Evolutionary conservation across 2,888 invertebrate genomes (phyloP).

Genomic region (Allygus modestus): DNA sequence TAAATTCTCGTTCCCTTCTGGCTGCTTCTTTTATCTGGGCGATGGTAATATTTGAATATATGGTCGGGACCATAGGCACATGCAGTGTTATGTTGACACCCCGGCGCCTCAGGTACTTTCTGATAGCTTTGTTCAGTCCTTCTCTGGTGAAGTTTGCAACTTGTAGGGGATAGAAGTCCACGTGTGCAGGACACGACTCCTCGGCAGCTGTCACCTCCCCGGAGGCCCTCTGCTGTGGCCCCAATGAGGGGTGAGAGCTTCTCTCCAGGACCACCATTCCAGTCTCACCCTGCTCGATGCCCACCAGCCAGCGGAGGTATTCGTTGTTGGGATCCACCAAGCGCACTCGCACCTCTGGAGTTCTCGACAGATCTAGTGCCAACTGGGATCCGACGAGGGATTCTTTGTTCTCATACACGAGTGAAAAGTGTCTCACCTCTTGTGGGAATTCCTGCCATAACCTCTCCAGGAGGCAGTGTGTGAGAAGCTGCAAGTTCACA

Average conservation of each 20-base stretch:
- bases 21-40: neutral
- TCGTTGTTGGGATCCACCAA: conserved; percentile 72
- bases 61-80: conserved; percentile 84
- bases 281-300: conserved; percentile 30
- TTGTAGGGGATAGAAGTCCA: neutral
- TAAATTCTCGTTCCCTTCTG: neutral
- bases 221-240: neutral
- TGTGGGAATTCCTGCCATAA: conserved; percentile 78
- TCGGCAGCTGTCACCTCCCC: neutral
- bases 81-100: conserved; percentile 66
- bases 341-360: conserved; percentile 78
- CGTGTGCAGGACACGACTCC: neutral
- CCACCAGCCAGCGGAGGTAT: conserved; percentile 69
- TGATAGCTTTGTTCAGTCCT: conserved; percentile 50
- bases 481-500: conserved; percentile 80
- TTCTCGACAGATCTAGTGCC: conserved; percentile 81
- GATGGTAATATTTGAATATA: conserved; percentile 82
- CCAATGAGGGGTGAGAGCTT: neutral
- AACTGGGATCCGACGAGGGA: conserved; percentile 82
- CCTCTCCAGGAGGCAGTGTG: conserved; percentile 74
- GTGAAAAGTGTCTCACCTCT: conserved; percentile 78
- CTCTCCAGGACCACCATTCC: conserved; percentile 41
- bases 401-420: conserved; percentile 82
- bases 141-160: neutral
- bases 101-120: conserved; percentile 64